Conservation (phyloP, 2,113 vertebrate species). For the Lophura nycthemera region DNA sequence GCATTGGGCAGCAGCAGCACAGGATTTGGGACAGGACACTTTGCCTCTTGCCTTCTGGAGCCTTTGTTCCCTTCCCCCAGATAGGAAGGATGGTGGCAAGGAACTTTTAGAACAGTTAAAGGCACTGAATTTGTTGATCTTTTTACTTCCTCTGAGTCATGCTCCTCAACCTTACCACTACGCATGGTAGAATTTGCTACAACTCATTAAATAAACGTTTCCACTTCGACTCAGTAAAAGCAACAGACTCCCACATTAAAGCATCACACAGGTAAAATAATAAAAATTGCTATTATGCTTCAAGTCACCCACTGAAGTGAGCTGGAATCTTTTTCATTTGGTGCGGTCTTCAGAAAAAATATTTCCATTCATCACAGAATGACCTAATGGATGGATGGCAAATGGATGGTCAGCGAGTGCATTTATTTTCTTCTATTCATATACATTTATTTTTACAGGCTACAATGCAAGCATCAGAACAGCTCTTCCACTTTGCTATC, state of each 20-base stretch:
- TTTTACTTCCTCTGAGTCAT: conserved; percentile 42
- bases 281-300: not conserved
- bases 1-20: not conserved
- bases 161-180: not conserved
- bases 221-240: not conserved
- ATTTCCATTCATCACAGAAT: conserved; percentile 29
- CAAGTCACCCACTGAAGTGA: not conserved
- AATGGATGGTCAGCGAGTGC: conserved; percentile 39
- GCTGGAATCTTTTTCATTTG: not conserved
- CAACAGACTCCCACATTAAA: conserved; percentile 9
- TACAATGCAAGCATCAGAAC: conserved; percentile 27
- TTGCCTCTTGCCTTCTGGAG: not conserved
- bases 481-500: conserved; percentile 24
- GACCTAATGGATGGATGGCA: conserved; percentile 35
- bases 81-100: not conserved
- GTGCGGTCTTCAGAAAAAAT: conserved; percentile 8
- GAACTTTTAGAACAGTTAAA: not conserved
- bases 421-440: conserved; percentile 12
- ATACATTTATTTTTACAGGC: conserved; percentile 45
- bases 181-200: conserved; percentile 1
- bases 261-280: conserved; percentile 3
- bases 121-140: not conserved
- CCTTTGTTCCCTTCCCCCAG: not conserved
- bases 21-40: not conserved
- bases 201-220: conserved; percentile 45